Evolutionary conservation across 2,797 vertebrate species (phyloP).

Genomic region (Sebastes cheni): DNA sequence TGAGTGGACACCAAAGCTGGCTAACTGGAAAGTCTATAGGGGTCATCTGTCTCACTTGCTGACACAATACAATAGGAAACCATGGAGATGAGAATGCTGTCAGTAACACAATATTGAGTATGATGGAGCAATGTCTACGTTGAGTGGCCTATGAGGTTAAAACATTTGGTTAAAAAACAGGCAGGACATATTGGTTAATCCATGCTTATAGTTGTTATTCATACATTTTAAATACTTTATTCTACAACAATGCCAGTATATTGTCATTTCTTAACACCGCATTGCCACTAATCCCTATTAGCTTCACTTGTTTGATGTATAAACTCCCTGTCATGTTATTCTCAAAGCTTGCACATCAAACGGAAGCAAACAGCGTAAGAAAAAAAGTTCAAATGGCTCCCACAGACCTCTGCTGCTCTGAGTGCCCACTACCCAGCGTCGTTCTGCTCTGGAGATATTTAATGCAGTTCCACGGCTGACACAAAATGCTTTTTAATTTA

Average conservation of each 20-base stretch:
- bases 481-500: not conserved
- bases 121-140: not conserved
- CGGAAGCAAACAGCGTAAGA: not conserved
- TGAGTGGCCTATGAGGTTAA: not conserved
- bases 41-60: slow-evolving; percentile 64
- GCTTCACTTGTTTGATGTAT: not conserved
- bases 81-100: slow-evolving; percentile 57
- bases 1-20: slow-evolving; percentile 62
- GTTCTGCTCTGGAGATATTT: not conserved
- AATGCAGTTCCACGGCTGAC: not conserved
- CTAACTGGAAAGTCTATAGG: slow-evolving; percentile 71
- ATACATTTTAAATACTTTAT: not conserved
- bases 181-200: not conserved
- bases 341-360: not conserved
- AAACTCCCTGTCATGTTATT: not conserved
- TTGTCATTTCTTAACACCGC: not conserved
- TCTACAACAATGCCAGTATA: not conserved
- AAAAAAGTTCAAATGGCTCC: not conserved
- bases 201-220: not conserved
- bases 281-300: not conserved
- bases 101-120: slow-evolving; percentile 64
- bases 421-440: not conserved
- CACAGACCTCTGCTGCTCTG: not conserved
- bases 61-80: slow-evolving; percentile 63
- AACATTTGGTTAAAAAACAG: not conserved